Conservation (phyloP, 2,113 vertebrate species). For the Charina bottae region DNA sequence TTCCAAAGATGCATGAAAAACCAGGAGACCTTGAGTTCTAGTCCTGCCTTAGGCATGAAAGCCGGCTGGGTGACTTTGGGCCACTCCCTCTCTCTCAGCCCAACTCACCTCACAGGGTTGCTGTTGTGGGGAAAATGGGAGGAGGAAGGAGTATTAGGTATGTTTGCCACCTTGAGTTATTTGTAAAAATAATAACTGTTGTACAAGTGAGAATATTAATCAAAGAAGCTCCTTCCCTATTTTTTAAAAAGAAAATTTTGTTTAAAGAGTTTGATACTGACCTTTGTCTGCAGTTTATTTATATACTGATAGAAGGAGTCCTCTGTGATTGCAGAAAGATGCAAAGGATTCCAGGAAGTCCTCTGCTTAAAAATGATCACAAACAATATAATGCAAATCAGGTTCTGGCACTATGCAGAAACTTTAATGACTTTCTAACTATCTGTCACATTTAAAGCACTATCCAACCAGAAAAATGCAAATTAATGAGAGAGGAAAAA, state of each 20-base stretch:
- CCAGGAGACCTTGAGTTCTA: too few species aligned
- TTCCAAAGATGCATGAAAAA: not conserved
- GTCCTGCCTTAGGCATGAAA: too few species aligned
- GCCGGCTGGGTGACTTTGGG: too few species aligned
- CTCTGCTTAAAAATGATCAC: not conserved
- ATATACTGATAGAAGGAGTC: not conserved
- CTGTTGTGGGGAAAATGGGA: too few species aligned
- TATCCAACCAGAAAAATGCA: too few species aligned
- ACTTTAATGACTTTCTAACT: not conserved
- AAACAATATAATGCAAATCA: not conserved
- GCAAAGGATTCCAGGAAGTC: not conserved
- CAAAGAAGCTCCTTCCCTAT: not conserved
- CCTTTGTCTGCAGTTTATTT: not conserved
- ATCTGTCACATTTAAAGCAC: not conserved
- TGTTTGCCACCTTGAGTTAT: too few species aligned
- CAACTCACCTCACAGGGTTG: too few species aligned
- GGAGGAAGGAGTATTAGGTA: too few species aligned
- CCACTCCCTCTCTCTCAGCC: too few species aligned
- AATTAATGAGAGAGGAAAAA: too few species aligned
- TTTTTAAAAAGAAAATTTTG: not conserved
- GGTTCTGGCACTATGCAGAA: not conserved
- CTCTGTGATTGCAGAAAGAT: too few species aligned
- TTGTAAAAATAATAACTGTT: too few species aligned
- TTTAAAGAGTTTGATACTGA: not conserved
- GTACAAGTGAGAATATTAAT: not conserved